These are phyloP conservation scores for Thryonomys swinderianus DNA, from an alignment of 2,113 vertebrate genomes.

Conservation along the genomic window DNA sequence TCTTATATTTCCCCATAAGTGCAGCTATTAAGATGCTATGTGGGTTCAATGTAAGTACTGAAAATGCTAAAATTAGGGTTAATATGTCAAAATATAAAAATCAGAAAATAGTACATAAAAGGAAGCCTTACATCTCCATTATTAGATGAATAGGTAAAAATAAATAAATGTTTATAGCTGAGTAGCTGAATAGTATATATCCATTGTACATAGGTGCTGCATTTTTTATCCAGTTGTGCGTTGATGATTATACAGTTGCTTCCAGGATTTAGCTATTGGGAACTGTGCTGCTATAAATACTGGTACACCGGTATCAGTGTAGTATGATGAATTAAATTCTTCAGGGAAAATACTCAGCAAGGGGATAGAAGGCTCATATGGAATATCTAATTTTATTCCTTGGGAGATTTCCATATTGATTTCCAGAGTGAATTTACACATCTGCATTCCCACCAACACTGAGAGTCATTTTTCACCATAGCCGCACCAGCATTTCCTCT, in stretches of 20 bases:
- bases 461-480: not conserved
- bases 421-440: not conserved
- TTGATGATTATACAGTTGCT: not conserved
- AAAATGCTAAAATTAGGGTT: not conserved
- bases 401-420: not conserved
- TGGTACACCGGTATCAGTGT: not conserved
- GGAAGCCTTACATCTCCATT: not conserved
- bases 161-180: not conserved
- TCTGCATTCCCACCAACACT: not conserved
- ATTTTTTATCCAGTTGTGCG: not conserved
- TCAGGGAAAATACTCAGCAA: not conserved
- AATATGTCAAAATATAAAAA: not conserved
- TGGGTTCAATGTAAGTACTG: not conserved
- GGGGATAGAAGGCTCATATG: not conserved
- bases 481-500: not conserved
- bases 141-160: not conserved
- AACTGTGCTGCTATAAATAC: not conserved
- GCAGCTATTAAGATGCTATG: not conserved
- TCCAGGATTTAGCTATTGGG: not conserved
- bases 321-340: not conserved
- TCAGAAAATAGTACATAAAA: not conserved
- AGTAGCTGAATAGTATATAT: not conserved
- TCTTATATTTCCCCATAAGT: conserved; percentile 6
- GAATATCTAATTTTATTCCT: not conserved
- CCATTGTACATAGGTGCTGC: not conserved